Conservation (phyloP, 1,140 invertebrate species). For the Chelonus insularis region DNA sequence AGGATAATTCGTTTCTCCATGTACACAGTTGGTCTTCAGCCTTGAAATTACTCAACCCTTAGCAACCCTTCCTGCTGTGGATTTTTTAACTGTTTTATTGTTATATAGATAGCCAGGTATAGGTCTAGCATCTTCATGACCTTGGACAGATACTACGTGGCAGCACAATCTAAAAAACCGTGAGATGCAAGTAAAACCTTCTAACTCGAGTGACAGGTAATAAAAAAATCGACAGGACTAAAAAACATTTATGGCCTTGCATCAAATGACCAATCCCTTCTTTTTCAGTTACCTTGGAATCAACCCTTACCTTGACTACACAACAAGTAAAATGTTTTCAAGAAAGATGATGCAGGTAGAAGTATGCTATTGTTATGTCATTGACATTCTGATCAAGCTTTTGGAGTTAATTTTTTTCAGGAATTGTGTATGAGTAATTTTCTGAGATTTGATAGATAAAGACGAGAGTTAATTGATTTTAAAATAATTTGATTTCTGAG, state of each 20-base stretch:
- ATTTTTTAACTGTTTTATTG: not conserved
- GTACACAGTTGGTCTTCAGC: no score
- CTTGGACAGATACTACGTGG: not conserved
- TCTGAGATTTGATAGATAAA: no score
- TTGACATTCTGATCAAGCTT: no score
- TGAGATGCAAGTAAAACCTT: not conserved
- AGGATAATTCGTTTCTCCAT: not conserved
- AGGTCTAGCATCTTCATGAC: not conserved
- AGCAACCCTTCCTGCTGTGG: not conserved
- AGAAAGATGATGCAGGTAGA: no score
- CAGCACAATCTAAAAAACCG: no score
- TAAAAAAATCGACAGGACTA: constrained; percentile 17
- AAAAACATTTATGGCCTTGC: constrained; percentile 9
- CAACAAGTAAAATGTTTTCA: no score
- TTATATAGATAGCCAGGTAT: not conserved
- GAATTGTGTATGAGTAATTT: no score
- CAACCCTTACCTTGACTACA: constrained; percentile 32
- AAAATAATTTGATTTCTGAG: no score
- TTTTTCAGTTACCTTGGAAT: constrained; percentile 7
- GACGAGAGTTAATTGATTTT: no score
- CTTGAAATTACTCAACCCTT: not conserved
- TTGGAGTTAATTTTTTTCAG: no score
- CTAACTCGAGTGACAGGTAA: not conserved
- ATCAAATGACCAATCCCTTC: constrained; percentile 7
- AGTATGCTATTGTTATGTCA: no score